Conservation (phyloP, 2,113 vertebrate species). For the Oceanites oceanicus region DNA sequence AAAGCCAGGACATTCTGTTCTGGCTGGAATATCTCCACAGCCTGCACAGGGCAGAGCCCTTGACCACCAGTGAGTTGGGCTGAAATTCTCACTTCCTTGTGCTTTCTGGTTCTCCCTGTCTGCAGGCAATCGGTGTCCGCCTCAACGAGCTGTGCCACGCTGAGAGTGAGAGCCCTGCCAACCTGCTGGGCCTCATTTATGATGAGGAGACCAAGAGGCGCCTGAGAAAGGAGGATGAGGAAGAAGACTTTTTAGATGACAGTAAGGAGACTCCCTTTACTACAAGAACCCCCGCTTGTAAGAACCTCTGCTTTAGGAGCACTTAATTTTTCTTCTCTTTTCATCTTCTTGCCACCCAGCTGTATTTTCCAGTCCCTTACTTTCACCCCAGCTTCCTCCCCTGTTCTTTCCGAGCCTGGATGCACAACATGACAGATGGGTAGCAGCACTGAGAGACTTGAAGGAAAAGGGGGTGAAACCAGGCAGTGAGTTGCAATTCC, state of each 20-base stretch:
- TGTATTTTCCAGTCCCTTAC: slow-evolving; percentile 38
- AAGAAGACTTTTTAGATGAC: slow-evolving; percentile 99
- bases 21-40: background rate
- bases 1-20: background rate
- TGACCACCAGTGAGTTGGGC: background rate
- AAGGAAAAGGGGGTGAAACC: background rate
- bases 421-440: background rate
- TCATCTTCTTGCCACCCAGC: slow-evolving; percentile 66
- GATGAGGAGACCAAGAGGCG: slow-evolving; percentile 96
- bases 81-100: background rate
- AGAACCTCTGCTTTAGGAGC: slow-evolving; percentile 83
- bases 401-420: background rate
- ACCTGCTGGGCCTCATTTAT: slow-evolving; percentile 94
- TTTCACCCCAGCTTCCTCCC: background rate
- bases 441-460: background rate
- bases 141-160: slow-evolving; percentile 93
- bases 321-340: slow-evolving; percentile 68
- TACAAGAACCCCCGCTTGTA: slow-evolving; percentile 85
- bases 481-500: background rate
- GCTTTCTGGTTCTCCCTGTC: background rate
- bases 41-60: background rate
- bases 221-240: slow-evolving; percentile 95
- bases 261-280: slow-evolving; percentile 92
- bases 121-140: slow-evolving; percentile 90
- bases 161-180: slow-evolving; percentile 95